Conservation (phyloP, 2,797 vertebrate genomes). For the Cheirogaleus major region DNA sequence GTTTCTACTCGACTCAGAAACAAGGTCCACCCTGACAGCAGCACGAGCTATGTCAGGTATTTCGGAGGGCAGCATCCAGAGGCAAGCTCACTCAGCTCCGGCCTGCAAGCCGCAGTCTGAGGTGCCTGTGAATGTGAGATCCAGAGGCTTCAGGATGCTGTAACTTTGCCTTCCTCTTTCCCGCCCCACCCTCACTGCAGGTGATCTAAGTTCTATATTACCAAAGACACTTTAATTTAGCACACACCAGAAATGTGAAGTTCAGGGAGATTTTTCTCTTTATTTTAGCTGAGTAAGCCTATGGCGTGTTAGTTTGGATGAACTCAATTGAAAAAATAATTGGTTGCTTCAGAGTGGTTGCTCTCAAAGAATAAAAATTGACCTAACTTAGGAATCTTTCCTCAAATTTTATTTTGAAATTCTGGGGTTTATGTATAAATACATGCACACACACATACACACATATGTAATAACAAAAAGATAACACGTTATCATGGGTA, state of each 20-base stretch:
- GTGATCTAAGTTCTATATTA: background rate
- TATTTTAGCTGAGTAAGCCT: background rate
- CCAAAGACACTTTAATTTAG: background rate
- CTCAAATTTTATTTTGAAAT: background rate
- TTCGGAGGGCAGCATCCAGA: background rate
- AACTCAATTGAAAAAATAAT: background rate
- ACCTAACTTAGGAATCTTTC: background rate
- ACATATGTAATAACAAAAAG: background rate
- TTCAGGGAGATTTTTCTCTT: background rate
- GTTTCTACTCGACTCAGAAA: background rate
- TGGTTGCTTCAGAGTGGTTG: background rate
- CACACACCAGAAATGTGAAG: background rate
- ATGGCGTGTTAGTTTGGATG: background rate
- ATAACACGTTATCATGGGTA: background rate
- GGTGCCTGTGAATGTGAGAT: background rate
- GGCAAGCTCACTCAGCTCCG: background rate
- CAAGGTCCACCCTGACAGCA: background rate
- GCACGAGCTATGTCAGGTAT: background rate
- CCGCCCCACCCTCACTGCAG: too few species aligned
- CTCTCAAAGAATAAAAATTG: background rate
- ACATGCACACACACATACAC: background rate
- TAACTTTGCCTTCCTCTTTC: background rate
- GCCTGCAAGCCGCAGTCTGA: background rate
- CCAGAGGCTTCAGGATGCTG: fast-evolving
- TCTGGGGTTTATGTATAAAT: background rate